These are phyloP conservation scores for Nycticryphes semicollaris DNA, from an alignment of 2,113 vertebrate species.

Conservation along the genomic window DNA sequence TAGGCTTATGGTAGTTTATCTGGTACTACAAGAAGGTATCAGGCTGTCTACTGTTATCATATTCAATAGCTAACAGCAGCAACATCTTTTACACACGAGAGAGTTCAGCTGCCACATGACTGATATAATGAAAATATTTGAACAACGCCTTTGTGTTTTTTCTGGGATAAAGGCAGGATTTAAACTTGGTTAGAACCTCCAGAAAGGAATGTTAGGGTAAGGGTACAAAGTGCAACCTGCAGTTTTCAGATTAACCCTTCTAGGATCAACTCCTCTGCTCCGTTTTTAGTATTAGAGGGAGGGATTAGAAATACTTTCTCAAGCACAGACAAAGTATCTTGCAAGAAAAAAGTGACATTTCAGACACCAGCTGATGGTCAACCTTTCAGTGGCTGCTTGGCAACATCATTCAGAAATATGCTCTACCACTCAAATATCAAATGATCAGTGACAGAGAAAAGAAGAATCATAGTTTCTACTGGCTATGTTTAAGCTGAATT, in stretches of 20 bases:
- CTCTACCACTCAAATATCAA: not conserved
- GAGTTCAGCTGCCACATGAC: not conserved
- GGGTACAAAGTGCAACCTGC: not conserved
- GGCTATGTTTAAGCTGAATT: not conserved
- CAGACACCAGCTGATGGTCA: not conserved
- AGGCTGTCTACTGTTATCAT: not conserved
- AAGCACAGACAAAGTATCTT: not conserved
- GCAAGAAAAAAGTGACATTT: not conserved
- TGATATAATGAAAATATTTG: not conserved
- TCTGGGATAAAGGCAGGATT: not conserved
- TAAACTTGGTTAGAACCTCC: not conserved
- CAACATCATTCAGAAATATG: not conserved
- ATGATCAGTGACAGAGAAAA: not conserved
- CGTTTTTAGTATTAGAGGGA: not conserved
- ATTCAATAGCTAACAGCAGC: not conserved
- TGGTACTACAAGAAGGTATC: not conserved
- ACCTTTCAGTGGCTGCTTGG: not conserved
- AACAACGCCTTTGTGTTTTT: not conserved
- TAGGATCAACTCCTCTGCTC: not conserved
- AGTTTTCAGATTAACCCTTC: not conserved
- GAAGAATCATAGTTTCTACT: not conserved
- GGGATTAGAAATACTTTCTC: not conserved
- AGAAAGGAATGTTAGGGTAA: not conserved
- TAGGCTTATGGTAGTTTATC: not conserved
- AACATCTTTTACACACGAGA: not conserved